Percentiles rank a stretch among this genome's conserved stretches.
Evolutionary conservation across 1,140 invertebrate genomes (phyloP).

Genomic region (Saccostrea glomerata): DNA sequence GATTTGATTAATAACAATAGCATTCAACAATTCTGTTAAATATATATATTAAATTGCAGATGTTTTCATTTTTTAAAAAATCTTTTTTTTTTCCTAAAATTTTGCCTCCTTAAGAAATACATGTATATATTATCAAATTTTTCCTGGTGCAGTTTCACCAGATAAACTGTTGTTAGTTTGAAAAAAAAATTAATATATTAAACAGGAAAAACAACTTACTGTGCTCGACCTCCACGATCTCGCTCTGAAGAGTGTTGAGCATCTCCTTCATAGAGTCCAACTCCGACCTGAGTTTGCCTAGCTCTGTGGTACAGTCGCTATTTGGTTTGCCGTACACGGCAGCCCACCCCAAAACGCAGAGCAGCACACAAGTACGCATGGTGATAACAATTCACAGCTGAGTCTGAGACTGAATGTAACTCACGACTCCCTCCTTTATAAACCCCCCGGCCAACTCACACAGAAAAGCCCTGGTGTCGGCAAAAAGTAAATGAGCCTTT

Average conservation of each 20-base stretch:
- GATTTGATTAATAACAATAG: no score
- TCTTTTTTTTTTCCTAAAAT: no score
- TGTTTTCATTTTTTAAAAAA: no score
- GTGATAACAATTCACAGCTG: neutral
- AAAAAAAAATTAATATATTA: no score
- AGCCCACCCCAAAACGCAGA: neutral
- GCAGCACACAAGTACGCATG: conserved; percentile 15
- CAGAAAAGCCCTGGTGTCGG: conserved; percentile 9
- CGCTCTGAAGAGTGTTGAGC: neutral
- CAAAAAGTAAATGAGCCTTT: conserved; percentile 34
- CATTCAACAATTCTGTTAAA: no score
- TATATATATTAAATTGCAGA: no score
- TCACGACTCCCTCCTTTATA: neutral
- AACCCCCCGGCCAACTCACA: neutral
- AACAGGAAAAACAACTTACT: neutral
- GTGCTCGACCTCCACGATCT: conserved; percentile 11
- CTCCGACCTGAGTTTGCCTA: neutral
- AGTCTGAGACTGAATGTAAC: neutral
- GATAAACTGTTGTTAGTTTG: no score
- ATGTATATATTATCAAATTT: no score
- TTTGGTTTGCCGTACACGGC: conserved; percentile 3
- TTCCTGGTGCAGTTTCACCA: no score
- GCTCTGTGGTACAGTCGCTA: conserved; percentile 1
- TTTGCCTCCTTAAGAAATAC: no score
- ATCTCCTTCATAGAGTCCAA: neutral